Conservation (phyloP, 2,113 vertebrate genomes). For the Octodon degus region DNA sequence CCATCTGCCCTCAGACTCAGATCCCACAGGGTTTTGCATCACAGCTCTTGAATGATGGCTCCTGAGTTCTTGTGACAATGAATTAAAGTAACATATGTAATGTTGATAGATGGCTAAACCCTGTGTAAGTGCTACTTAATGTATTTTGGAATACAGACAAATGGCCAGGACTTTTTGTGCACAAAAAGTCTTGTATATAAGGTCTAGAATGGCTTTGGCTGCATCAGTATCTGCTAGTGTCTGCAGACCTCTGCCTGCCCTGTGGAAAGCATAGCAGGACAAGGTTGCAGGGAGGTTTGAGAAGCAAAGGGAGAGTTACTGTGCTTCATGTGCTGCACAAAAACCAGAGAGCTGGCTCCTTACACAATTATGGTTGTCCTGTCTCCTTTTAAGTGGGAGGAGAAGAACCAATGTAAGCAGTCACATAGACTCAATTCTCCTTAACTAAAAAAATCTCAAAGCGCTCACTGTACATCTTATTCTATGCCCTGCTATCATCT, state of each 20-base stretch:
- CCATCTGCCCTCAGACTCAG: not conserved
- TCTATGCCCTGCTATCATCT: not conserved
- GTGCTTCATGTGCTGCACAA: not conserved
- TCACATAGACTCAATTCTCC: not conserved
- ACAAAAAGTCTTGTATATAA: not conserved
- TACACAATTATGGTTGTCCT: not conserved
- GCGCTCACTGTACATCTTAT: not conserved
- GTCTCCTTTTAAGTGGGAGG: not conserved
- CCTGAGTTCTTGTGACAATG: not conserved
- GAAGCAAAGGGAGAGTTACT: not conserved
- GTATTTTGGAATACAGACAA: not conserved
- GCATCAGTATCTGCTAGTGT: rapidly evolving
- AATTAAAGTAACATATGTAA: not conserved
- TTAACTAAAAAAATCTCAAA: not conserved
- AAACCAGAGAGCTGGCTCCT: not conserved
- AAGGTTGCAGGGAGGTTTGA: not conserved
- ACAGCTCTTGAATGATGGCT: not conserved
- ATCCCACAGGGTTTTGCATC: not conserved
- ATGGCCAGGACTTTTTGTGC: not conserved
- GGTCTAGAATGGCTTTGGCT: not conserved
- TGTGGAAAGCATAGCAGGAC: not conserved
- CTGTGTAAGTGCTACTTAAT: not conserved
- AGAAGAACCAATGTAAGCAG: not conserved
- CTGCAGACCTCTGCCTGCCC: not conserved
- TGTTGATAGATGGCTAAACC: not conserved